phyloP scores from a whole-genome alignment of 2,797 vertebrate species.

The Parauchenoglanis punctatus region DNA sequence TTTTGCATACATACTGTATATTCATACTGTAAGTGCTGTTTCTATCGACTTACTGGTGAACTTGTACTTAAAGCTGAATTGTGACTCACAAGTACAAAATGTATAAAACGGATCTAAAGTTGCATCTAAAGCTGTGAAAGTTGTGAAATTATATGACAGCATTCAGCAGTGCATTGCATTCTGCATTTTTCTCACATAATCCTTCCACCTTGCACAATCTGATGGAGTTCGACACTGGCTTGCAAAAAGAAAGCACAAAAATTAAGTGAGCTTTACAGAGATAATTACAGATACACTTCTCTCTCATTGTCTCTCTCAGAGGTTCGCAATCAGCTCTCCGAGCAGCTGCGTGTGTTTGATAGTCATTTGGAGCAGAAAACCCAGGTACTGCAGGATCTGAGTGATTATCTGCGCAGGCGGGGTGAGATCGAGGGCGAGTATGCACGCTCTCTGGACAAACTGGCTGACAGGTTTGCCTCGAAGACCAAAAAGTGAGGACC shows the following conservation, averaged over 20 bases:
- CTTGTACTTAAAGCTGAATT: too few relatives aligned
- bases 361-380: conserved; percentile 77
- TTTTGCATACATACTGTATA: not conserved
- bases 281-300: not conserved
- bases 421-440: conserved; percentile 79
- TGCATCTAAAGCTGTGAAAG: not conserved
- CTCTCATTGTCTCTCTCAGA: conserved; percentile 60
- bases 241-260: not conserved
- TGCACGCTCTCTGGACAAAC: conserved; percentile 75
- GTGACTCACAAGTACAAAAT: not conserved
- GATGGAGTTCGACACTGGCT: not conserved
- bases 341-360: conserved; percentile 78
- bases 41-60: not conserved
- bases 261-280: not conserved
- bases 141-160: not conserved
- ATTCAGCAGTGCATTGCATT: not conserved
- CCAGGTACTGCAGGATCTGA: conserved; percentile 78
- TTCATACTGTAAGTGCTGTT: too few relatives aligned
- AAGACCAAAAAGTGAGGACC: conserved; percentile 70
- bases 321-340: conserved; percentile 76
- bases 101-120: not conserved
- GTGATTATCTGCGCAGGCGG: conserved; percentile 75
- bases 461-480: conserved; percentile 73
- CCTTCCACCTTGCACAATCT: not conserved
- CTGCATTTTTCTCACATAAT: not conserved